phyloP scores from a whole-genome alignment of 1,140 invertebrate species.

The Odontomachus brunneus region DNA sequence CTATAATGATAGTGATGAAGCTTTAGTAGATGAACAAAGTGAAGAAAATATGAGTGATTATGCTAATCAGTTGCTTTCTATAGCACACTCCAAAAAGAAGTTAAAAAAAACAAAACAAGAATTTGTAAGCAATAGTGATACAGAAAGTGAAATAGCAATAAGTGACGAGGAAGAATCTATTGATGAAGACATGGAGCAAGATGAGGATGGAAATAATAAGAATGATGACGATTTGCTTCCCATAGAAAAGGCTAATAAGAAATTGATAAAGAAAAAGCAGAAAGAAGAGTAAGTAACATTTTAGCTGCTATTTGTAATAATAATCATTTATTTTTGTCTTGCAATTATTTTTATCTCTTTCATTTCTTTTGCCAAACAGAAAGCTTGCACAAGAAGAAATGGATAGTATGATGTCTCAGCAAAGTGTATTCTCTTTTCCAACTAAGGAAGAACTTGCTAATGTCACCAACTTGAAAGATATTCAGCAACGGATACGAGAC shows the following conservation, averaged over 20 bases:
- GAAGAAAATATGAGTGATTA: conserved; percentile 82
- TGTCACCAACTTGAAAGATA: conserved; percentile 91
- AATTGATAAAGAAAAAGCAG: conserved; percentile 91
- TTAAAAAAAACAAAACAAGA: conserved; percentile 90
- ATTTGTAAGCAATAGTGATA: conserved; percentile 79
- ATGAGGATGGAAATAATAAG: conserved; percentile 80
- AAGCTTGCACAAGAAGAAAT: conserved; percentile 93
- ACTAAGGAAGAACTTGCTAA: conserved; percentile 90
- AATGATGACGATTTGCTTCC: conserved; percentile 91
- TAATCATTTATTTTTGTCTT: conserved; percentile 27
- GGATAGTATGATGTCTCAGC: conserved; percentile 90
- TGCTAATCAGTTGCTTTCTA: conserved; percentile 89
- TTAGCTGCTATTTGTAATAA: conserved; percentile 71
- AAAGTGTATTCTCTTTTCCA: conserved; percentile 92
- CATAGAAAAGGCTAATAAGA: conserved; percentile 94
- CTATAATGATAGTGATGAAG: not conserved
- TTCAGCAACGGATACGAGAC: conserved; percentile 97
- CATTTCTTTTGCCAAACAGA: conserved; percentile 78
- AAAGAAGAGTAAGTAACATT: conserved; percentile 82
- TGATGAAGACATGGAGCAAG: conserved; percentile 78
- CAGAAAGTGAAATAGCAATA: conserved; percentile 68
- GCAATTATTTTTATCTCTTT: not conserved
- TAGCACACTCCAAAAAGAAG: conserved; percentile 93
- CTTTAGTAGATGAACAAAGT: conserved; percentile 78
- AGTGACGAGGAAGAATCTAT: conserved; percentile 77